Base-by-base conservation (phyloP, 1,140 invertebrate species). In the Stenopsyche tienmushanensis region DNA sequence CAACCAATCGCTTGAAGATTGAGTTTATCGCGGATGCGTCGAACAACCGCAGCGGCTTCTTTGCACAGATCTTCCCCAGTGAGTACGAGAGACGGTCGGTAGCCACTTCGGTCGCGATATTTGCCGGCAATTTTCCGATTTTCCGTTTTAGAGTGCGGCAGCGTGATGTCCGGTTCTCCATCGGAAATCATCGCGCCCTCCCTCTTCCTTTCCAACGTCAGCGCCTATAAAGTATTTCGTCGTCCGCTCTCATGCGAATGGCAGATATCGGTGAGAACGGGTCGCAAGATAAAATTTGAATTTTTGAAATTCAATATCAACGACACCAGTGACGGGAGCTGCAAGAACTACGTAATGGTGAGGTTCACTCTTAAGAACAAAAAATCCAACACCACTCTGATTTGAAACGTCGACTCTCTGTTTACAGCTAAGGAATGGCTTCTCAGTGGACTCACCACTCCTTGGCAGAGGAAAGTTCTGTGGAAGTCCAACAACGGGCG, bases 391-490 rank as follows among this genome's bases (percentile, higher is more conserved):
- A 34, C 29, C 29, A 7, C 5, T 13, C 29, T 7, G n/a, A n/a
- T n/a, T n/a, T n/a, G n/a, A n/a, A n/a, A n/a, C n/a, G n/a, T n/a
- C n/a, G n/a, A n/a, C n/a, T 15, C 18, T 45, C 13, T 54, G 24
- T 54, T 64, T 79, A 10, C 64, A 89, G 83, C 70, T 93, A 21
- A 82, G 85, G 73, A 94, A 96, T 80, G 93, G 93, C 3, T 82
- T 78, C 47, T 83, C 80, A 18, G 58, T 74, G 0, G 82, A 85
- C 34, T 92, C 93, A 0, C 91, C 93, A 2, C 77, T 89, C 25
- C 74, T 96, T 20, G 89, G 86, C 0, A 72, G 74, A 20, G 90
- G 90, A 45, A 90, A 89, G 76, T 93, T 86, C 77, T 94, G 92
- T 73, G 86, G 86, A 0, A 77, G 72, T 41, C 72, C 76, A 1